Conservation (phyloP, 1,140 invertebrate species). For the Formica selysi region DNA sequence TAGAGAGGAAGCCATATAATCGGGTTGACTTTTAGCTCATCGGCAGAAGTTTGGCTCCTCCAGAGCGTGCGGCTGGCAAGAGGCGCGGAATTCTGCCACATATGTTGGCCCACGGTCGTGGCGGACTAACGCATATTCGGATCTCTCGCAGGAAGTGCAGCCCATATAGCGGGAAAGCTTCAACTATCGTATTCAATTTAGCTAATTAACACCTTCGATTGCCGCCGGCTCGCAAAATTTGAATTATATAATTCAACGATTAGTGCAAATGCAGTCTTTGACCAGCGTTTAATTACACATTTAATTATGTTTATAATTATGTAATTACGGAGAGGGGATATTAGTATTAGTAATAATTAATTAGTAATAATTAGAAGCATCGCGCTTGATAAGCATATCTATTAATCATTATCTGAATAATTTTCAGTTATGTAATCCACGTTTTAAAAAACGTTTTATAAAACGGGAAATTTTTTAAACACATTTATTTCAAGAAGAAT, state of each 20-base stretch:
- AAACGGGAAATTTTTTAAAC: neutral
- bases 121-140: slow-evolving; percentile 5
- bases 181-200: neutral
- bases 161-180: slow-evolving; percentile 14
- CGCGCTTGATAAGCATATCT: slow-evolving; percentile 4
- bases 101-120: slow-evolving; percentile 18
- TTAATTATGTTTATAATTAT: slow-evolving; percentile 29
- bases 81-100: slow-evolving; percentile 37
- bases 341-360: slow-evolving; percentile 7
- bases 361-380: slow-evolving; percentile 14
- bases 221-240: neutral
- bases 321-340: neutral
- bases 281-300: slow-evolving; percentile 22
- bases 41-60: slow-evolving; percentile 32
- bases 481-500: neutral
- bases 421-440: neutral
- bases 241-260: neutral
- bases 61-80: slow-evolving; percentile 30
- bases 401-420: neutral
- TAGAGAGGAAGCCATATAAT: slow-evolving; percentile 40
- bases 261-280: neutral
- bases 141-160: slow-evolving; percentile 40
- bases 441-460: neutral
- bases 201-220: slow-evolving; percentile 15
- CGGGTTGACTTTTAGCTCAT: slow-evolving; percentile 29